Evolutionary conservation across 2,797 vertebrate species (phyloP).

Genomic region (Podarcis lilfordi): DNA sequence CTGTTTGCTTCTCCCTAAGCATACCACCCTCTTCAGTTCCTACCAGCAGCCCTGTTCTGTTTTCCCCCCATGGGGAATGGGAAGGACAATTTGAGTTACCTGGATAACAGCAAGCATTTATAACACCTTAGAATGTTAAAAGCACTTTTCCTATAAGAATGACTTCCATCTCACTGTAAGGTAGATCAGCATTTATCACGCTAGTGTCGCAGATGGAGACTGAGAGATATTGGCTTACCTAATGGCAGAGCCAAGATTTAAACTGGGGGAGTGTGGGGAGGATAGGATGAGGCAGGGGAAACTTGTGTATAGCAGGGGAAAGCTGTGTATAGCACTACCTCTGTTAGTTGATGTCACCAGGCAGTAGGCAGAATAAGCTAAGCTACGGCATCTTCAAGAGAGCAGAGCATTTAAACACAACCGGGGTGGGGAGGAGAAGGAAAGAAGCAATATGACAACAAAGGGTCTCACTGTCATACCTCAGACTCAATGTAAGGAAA

Average conservation of each 20-base stretch:
- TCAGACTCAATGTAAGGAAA: slow-evolving; percentile 98
- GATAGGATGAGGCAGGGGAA: neutral
- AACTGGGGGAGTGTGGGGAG: neutral
- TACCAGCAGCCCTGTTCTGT: neutral
- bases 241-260: neutral
- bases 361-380: neutral
- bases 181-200: neutral
- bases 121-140: neutral
- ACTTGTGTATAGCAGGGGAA: neutral
- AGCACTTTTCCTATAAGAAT: neutral
- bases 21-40: neutral
- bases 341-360: neutral
- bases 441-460: accelerated
- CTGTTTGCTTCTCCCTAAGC: neutral
- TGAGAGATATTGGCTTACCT: neutral
- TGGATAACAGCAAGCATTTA: neutral
- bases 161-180: no score
- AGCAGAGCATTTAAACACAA: neutral
- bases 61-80: neutral
- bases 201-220: neutral
- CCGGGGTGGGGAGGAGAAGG: neutral
- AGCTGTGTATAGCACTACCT: neutral
- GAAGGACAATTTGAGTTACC: neutral
- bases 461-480: slow-evolving; percentile 74
- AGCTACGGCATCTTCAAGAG: neutral